Evolutionary conservation across 2,888 invertebrate genomes (phyloP).

Genomic region (Seira sanloemensis): DNA sequence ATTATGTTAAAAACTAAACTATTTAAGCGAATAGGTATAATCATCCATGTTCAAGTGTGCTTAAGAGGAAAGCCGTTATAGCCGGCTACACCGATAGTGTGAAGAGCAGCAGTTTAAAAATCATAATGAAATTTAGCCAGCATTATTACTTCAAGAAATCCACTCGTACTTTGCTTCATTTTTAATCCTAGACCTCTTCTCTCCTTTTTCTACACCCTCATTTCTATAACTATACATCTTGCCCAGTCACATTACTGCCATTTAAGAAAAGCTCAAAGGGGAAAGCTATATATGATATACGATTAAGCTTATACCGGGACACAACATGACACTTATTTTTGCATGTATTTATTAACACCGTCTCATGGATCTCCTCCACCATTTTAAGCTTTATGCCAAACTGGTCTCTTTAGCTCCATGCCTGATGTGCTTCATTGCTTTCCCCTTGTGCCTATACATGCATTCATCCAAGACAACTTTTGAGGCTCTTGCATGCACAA

Average conservation of each 20-base stretch:
- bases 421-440: not conserved
- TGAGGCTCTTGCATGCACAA: not conserved
- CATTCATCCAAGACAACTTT: not conserved
- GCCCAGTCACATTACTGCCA: conserved; percentile 56
- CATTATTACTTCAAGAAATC: too few species aligned
- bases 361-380: not conserved
- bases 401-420: not conserved
- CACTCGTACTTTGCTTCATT: too few species aligned
- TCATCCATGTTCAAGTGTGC: too few species aligned
- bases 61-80: too few species aligned
- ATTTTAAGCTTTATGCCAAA: not conserved
- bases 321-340: not conserved
- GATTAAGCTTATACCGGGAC: conserved; percentile 22
- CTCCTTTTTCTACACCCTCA: too few species aligned
- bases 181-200: too few species aligned
- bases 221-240: conserved; percentile 52
- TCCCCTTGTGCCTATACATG: not conserved
- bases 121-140: too few species aligned
- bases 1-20: too few species aligned
- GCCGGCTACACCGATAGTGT: too few species aligned
- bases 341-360: not conserved
- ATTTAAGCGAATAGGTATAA: too few species aligned
- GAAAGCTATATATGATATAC: conserved; percentile 56
- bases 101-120: too few species aligned
- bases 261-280: conserved; percentile 57